Evolutionary conservation across 2,113 vertebrate species (phyloP).

Genomic region (Heterocephalus glaber): DNA sequence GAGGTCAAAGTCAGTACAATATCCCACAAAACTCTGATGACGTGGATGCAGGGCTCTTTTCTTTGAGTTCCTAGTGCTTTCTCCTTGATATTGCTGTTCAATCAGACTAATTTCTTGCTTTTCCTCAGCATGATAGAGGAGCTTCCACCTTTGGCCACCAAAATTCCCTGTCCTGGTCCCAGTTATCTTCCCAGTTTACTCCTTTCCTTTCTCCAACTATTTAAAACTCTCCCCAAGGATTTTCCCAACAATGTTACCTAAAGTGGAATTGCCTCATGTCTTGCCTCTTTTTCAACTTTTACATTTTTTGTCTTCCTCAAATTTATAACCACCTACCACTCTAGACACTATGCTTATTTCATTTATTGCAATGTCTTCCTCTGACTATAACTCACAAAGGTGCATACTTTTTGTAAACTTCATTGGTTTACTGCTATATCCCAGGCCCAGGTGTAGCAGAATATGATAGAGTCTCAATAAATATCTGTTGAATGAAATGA

Average conservation of each 20-base stretch:
- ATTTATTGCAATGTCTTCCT: neutral
- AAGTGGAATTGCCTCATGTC: neutral
- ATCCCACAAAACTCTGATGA: too few relatives aligned
- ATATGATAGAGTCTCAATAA: neutral
- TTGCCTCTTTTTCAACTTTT: neutral
- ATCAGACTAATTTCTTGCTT: neutral
- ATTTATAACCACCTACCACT: neutral
- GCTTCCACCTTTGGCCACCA: neutral
- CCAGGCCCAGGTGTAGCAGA: neutral
- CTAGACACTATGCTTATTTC: neutral
- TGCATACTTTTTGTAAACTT: neutral
- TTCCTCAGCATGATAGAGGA: neutral
- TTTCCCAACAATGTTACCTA: neutral
- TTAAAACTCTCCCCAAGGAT: neutral
- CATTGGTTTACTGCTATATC: neutral
- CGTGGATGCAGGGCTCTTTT: too few relatives aligned
- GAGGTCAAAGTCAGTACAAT: neutral
- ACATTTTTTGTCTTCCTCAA: neutral
- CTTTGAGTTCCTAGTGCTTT: too few relatives aligned
- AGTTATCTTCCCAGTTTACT: neutral
- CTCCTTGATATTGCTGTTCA: neutral
- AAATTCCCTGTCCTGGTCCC: neutral
- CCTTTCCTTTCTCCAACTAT: neutral
- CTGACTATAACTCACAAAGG: neutral
- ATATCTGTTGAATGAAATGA: slow-evolving; percentile 51